Evolutionary conservation across 2,888 invertebrate species (phyloP).

Genomic region (Cerastis rubricosa): DNA sequence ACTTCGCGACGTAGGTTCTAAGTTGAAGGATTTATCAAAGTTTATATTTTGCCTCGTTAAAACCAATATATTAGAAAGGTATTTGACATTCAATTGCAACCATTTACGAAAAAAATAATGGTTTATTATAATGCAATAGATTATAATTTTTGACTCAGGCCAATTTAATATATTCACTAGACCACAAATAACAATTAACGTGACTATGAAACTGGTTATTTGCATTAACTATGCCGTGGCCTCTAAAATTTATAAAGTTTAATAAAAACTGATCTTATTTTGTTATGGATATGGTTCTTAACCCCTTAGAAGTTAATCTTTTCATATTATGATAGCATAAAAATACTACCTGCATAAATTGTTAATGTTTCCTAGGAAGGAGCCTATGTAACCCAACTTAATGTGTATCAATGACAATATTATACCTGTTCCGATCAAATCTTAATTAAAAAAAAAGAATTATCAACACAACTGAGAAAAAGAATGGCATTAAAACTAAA

Average conservation of each 20-base stretch:
- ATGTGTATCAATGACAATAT: neutral
- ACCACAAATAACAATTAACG: constrained; percentile 32
- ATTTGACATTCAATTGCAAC: constrained; percentile 51
- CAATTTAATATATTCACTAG: constrained; percentile 35
- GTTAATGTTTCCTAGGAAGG: neutral
- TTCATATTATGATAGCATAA: no score
- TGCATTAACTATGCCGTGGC: constrained; percentile 32
- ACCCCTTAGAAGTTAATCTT: neutral
- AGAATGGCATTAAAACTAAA: neutral
- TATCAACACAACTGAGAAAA: neutral
- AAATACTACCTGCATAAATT: neutral
- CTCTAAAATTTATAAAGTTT: constrained; percentile 16
- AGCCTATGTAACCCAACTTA: neutral
- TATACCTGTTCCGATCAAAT: neutral
- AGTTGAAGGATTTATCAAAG: constrained; percentile 65
- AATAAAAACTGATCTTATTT: constrained; percentile 18
- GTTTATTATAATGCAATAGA: neutral
- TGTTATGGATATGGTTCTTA: neutral
- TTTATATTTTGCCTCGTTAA: constrained; percentile 28
- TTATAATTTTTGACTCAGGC: neutral
- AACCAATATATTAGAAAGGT: constrained; percentile 54
- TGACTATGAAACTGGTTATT: constrained; percentile 42
- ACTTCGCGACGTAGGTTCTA: constrained; percentile 68
- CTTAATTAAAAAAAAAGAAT: neutral
- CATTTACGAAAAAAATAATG: constrained; percentile 32